Conservation (phyloP, 2,797 vertebrate genomes). For the Amblyraja radiata region DNA sequence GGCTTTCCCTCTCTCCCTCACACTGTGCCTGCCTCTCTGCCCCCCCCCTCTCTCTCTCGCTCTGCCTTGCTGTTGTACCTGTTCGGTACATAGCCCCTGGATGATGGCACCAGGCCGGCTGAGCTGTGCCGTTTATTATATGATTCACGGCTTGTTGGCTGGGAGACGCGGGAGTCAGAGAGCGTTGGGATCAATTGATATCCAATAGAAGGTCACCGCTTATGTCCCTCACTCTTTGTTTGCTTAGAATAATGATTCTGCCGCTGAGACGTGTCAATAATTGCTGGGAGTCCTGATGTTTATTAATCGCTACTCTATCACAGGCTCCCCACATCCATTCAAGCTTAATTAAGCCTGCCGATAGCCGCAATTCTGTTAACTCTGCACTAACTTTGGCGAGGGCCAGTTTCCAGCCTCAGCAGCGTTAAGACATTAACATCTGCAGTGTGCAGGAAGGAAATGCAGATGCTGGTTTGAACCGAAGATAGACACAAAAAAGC, state of each 20-base stretch:
- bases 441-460: too few species aligned
- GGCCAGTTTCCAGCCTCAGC: not conserved
- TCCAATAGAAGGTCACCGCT: slow-evolving; percentile 25
- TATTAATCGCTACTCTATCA: slow-evolving; percentile 30
- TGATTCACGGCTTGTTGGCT: slow-evolving; percentile 5
- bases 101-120: not conserved
- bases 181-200: slow-evolving; percentile 18
- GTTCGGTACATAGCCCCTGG: not conserved
- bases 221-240: slow-evolving; percentile 19
- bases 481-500: too few species aligned
- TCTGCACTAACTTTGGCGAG: slow-evolving; percentile 18
- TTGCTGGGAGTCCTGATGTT: slow-evolving; percentile 13
- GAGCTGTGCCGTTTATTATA: not conserved
- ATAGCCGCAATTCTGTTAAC: slow-evolving; percentile 21
- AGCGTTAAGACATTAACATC: too few species aligned
- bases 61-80: not conserved
- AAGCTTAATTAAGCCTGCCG: slow-evolving; percentile 28
- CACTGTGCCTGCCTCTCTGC: not conserved
- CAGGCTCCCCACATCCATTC: slow-evolving; percentile 25
- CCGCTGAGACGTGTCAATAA: slow-evolving; percentile 16
- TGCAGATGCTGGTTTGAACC: too few species aligned
- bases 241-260: slow-evolving; percentile 29
- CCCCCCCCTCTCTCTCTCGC: not conserved
- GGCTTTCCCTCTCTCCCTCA: not conserved
- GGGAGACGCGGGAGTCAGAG: not conserved